Evolutionary conservation across 2,888 invertebrate genomes (phyloP).

Genomic region (Protonemura montana): DNA sequence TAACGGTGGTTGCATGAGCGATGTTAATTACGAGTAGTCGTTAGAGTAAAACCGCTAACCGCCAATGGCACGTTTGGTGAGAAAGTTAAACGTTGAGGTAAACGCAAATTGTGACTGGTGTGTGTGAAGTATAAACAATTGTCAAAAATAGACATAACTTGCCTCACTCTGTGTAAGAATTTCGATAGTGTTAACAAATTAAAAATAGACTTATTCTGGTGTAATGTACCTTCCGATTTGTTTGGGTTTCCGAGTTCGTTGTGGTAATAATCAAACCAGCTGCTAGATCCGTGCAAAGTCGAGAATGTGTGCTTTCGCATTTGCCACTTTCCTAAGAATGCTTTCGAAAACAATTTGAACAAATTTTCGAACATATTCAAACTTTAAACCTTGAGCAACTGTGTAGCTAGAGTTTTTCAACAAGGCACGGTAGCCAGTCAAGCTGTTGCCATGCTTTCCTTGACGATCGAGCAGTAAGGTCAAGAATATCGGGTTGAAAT

Average conservation of each 20-base stretch:
- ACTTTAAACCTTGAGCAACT: too few species aligned
- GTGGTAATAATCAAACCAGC: not conserved
- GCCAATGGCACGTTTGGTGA: not conserved
- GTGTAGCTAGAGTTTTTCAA: too few species aligned
- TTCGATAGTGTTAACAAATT: not conserved
- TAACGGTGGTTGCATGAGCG: not conserved
- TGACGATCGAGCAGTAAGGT: too few species aligned
- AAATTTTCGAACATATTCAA: too few species aligned
- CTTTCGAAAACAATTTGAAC: too few species aligned
- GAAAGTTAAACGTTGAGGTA: not conserved
- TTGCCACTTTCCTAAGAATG: too few species aligned
- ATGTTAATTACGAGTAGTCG: not conserved
- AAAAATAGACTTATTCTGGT: constrained; percentile 7
- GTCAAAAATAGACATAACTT: not conserved
- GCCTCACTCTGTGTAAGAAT: not conserved
- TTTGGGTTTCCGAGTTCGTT: not conserved
- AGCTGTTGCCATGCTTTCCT: too few species aligned
- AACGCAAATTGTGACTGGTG: not conserved
- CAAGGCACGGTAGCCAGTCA: too few species aligned
- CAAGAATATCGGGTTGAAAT: too few species aligned
- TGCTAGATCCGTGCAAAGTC: not conserved
- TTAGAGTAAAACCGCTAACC: not conserved
- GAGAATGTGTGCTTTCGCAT: not conserved
- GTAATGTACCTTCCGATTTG: not conserved
- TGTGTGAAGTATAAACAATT: not conserved